A percentile compares a stretch with the other conserved stretches of the same genome.
Evolutionary conservation across 2,888 invertebrate species (phyloP).

Genomic region (Ichneumoninae sp.): DNA sequence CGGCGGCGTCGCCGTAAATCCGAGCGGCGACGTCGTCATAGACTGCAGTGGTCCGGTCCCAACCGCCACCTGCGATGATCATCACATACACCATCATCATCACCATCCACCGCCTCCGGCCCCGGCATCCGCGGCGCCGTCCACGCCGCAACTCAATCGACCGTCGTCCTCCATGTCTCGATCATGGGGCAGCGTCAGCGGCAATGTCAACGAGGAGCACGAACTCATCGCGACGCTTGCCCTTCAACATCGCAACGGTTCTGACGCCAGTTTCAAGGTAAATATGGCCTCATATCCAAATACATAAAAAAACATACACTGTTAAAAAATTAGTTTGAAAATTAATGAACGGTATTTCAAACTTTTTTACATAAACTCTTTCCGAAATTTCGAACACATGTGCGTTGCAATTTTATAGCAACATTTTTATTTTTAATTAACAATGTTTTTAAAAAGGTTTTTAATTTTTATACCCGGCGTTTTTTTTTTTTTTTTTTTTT

Average conservation of each 20-base stretch:
- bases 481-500: too few species aligned
- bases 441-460: too few species aligned
- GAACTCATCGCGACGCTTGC: constrained; percentile 84
- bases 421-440: too few species aligned
- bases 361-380: too few species aligned
- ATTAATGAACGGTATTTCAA: too few species aligned
- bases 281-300: neutral
- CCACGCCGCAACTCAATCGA: constrained; percentile 86
- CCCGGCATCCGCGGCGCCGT: constrained; percentile 88
- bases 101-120: constrained; percentile 85
- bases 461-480: too few species aligned
- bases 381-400: too few species aligned
- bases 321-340: too few species aligned
- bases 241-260: constrained; percentile 89
- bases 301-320: neutral
- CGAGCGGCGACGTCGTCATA: constrained; percentile 80
- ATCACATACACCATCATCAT: constrained; percentile 79
- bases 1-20: constrained; percentile 67
- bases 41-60: constrained; percentile 84
- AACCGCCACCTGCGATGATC: constrained; percentile 83
- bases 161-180: constrained; percentile 85
- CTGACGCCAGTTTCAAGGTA: constrained; percentile 94
- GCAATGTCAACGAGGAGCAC: constrained; percentile 83
- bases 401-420: too few species aligned
- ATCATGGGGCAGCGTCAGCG: constrained; percentile 85